Base-by-base conservation (phyloP, 2,888 invertebrate genomes). In the Podotricha telesiphe region DNA sequence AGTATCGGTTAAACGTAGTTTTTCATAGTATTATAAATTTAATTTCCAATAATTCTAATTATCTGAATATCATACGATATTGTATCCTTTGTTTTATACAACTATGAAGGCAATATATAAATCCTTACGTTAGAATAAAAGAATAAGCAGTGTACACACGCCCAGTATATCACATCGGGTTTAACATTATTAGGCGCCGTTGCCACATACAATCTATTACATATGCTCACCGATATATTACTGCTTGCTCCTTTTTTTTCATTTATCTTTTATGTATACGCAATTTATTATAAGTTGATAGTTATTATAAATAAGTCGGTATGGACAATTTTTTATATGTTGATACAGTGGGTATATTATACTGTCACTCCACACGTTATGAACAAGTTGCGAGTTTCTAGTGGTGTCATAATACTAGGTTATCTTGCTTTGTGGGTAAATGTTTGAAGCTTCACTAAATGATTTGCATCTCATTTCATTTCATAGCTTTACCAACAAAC, bases 191-290 rank as follows among this genome's bases (percentile, higher is more conserved):
- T 59, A 72, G 64, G 53, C 53, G 67, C 48, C 55, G 48, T 66
- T 61, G 71, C 69, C 58, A 42, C 67, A 51, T 68, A 70, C 69
- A 70, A 74, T 74, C 67, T 74, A 72, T 72, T 70, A 72, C 65
- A 58, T 45, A 50, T 69, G 53, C 63, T 67, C 42, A 59, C 47
- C 65, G 56, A 70, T 72, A 70, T 70, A 72, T 69, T 70, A 69
- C 64, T 70, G 67, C 65, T 70, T 69, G 50, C 67, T 69, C 53
- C 55, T 64, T 64, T 59, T 61, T 67, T 61, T 59, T 59, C 42
- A 64, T 71, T 67, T 53, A 69, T 67, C 59, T 69, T 64, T 6
- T 47, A 66, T 56, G 40, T 48, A 40, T 61, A 53, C 34, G 34
- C 42, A 62, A 48, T 68, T 55, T 17, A 40, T 67, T 55, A 48